Base-by-base conservation (phyloP, 2,888 invertebrate species). In the Dynastes maya region DNA sequence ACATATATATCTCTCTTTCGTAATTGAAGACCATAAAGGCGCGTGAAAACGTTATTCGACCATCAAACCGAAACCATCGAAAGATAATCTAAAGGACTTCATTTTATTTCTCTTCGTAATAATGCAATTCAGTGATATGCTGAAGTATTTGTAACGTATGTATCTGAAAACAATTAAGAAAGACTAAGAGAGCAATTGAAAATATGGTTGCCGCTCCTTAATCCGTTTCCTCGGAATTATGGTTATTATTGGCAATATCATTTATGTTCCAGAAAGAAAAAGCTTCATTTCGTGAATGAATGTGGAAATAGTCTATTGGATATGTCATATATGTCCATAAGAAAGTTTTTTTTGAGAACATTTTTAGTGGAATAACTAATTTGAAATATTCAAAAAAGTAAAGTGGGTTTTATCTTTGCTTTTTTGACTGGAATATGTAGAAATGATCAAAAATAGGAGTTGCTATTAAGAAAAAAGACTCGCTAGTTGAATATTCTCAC, bases 1-100 rank as follows among this genome's bases (percentile, higher is more conserved):
- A 74, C 72, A 49, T 45, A 74, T 74, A 61, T 74, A 61, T 74
- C 61, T 61, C 55, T 61, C 72, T 74, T 74, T 61, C 72, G 61
- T 74, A 74, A 74, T 61, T 74, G 72, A 74, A 74, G 49, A 27
- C 16, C n/a, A 37, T 32, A 71, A 37, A 55, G 58, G 45, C n/a
- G 11, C 27, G 61, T 13, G 51, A 37, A 55, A 27, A 32, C 13
- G 71, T 55, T 37, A 55, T 2, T 71, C 27, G 8, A 37, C 13
- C 40, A 37, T 65, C 37, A 13, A 65, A 40, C 27, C n/a, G 63
- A 63, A 32, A 9, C 11, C 32, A 13, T 49, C 51, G 11, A 29
- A 16, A n/a, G 51, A 68, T 68, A 68, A 49, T 49, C 11, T 49
- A 27, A 68, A 45, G n/a, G 11, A 58, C 22, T 58, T 8, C 6